phyloP scores from a whole-genome alignment of 2,888 invertebrate genomes.

The Melinaea menophilus region DNA sequence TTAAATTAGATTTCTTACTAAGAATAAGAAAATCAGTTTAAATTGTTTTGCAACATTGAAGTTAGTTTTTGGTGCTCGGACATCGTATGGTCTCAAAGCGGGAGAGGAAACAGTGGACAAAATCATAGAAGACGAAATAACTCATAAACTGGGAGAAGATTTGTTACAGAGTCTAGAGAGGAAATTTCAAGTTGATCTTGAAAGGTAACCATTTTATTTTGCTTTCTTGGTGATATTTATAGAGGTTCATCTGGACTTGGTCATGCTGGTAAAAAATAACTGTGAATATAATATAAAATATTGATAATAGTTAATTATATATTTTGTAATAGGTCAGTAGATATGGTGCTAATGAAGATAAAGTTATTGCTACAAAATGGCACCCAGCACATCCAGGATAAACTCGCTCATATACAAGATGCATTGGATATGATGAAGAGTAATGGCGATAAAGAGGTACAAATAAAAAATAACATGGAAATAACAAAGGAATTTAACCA shows the following conservation, averaged over 20 bases:
- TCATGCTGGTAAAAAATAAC: too few species aligned
- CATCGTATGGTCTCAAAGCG: constrained; percentile 37
- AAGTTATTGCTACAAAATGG: constrained; percentile 64
- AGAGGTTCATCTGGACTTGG: too few species aligned
- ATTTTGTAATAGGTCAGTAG: constrained; percentile 52
- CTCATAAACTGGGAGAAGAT: constrained; percentile 58
- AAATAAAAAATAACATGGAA: not conserved
- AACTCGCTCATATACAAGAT: constrained; percentile 50
- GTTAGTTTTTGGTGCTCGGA: constrained; percentile 24
- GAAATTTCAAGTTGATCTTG: constrained; percentile 66
- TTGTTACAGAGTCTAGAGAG: constrained; percentile 66
- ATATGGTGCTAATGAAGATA: constrained; percentile 62
- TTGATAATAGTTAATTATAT: not conserved
- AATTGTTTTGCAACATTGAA: constrained; percentile 17
- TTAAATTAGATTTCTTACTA: too few species aligned
- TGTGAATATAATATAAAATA: not conserved
- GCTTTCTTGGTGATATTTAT: not conserved
- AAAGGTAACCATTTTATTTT: constrained; percentile 46
- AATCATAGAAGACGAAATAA: constrained; percentile 68
- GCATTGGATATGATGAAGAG: constrained; percentile 47
- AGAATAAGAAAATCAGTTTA: too few species aligned
- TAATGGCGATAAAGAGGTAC: constrained; percentile 48
- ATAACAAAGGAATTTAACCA: not conserved
- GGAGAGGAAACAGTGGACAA: constrained; percentile 59
- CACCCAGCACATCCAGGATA: constrained; percentile 61